Evolutionary conservation across 2,888 invertebrate genomes (phyloP), one percentile per base, ranked within the genome.

Genomic region (Torymus tubicola): DNA sequence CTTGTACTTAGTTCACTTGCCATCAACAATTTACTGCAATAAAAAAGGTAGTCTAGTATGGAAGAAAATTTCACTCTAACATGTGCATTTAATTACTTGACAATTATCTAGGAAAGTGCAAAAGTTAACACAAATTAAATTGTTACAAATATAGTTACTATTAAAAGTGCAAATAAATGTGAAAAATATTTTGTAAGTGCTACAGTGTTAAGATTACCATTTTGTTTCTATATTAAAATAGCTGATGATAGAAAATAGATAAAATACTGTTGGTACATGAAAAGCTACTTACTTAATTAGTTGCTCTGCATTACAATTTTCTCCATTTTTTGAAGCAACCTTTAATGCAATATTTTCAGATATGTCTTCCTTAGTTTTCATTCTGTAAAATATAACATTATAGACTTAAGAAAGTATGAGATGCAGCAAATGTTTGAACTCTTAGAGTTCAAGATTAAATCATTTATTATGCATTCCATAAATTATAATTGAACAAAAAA

Each of bases 1-100:
- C 55, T 71, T 75, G 50, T 13, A 5, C 18, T 63, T 57, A 60
- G 12, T 24, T 67, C 42, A 16, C 60, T 64, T 60, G 70, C 70
- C 55, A 77, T 57, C 24, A 69, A 69, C 63, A 68, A 65, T 18
- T 68, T 76, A 80, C 71, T 80, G 61, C 50, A 80, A 75, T 67
- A 31, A 75, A 75, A 74, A 72, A 42, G 67, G 64, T 70, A 14
- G 13, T 63, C 58, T 50, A 57, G 60, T 57, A 63, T 24, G 21
- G 18, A 67, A 71, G 24, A 58, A 70, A 11, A 42, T 31, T 57
- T 68, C 12, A 52, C 16, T 16, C 11, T 75, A 24, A 50, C 2
- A 4, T n/a, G 13, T 31, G 18, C 42, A 42, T 42, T 42, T n/a
- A 57, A 13, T 14, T 65, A n/a, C 10, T 55, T 58, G 16, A 69